Base-by-base conservation (phyloP, 2,888 invertebrate genomes). In the Hirtodrosophila duncani region DNA sequence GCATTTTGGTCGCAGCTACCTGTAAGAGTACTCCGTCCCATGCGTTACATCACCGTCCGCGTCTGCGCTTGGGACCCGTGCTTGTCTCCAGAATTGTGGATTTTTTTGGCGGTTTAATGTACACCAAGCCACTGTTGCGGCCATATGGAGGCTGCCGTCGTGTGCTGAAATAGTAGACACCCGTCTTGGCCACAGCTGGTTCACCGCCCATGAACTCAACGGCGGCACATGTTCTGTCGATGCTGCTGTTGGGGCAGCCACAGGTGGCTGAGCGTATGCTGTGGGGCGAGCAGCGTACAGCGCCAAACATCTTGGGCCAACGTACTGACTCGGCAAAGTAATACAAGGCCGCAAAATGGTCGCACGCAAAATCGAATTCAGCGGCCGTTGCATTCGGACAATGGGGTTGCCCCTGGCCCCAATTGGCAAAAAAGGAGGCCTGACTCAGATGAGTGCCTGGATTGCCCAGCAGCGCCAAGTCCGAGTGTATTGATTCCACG, bases 401-500 rank as follows among this genome's bases (percentile, higher is more conserved):
- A 30, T 87, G 87, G 6, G 87, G 85, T 60, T 88, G 87, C 0
- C 63, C 68, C 11, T 51, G 69, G 14, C 86, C 87, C 67, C 83
- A 85, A 65, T 88, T 88, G n/a, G 80, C 83, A 27, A 82, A 87
- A 52, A 88, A 85, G 24, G 87, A 78, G 1, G 86, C 84, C 2
- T 83, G 81, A 8, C 87, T 87, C 1, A 86, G 57, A 10, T 58
- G 48, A 11, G 56, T 53, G 16, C 68, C 81, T 2, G 84, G 85
- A 61, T 87, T 77, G 6, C 88, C 88, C 23, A 87, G 46, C 0
- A 71, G 31, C 23, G 74, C 66, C 2, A 80, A 49, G 52, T 85
- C 83, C 1, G 87, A 84, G 48, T 87, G 88, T 55, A 88, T 83
- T 2, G 85, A 72, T 39, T 88, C 86, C n/a, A 88, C 87, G 36